Conservation (phyloP, 2,113 vertebrate genomes). For the Clarias batrachus region DNA sequence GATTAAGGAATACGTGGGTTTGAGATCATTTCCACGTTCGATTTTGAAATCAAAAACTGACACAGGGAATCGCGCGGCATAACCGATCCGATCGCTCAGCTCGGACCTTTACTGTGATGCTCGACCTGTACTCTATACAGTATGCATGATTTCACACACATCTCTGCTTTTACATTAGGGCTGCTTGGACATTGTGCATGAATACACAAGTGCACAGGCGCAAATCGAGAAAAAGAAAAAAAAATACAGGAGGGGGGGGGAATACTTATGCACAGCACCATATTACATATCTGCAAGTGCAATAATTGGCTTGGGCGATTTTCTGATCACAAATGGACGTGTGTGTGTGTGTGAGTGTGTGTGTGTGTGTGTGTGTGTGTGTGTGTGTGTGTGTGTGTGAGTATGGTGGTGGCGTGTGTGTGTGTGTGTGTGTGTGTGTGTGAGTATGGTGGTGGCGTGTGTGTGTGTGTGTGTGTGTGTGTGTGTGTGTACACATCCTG, state of each 20-base stretch:
- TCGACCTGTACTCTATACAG: not conserved
- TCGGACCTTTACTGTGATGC: not conserved
- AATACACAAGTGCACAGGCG: not conserved
- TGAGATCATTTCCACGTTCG: no score
- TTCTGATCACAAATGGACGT: not conserved
- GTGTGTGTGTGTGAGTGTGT: no score
- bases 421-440: constrained; percentile 46
- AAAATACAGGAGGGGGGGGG: no score
- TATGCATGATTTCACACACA: not conserved
- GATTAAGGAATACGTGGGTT: no score
- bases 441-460: constrained; percentile 17
- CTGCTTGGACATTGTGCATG: not conserved
- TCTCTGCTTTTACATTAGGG: not conserved
- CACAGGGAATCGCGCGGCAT: no score
- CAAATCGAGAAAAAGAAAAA: not conserved
- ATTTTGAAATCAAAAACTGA: no score
- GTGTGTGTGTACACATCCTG: constrained; percentile 53
- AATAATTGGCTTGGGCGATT: not conserved
- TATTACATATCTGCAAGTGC: not conserved
- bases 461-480: constrained; percentile 53
- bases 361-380: no score
- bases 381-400: no score
- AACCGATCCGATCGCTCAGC: no score
- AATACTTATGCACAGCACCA: not conserved
- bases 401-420: no score